Percentiles rank a stretch among this genome's conserved stretches.
Evolutionary conservation across 1,140 invertebrate species (phyloP).

Genomic region (Drosophila sproati): DNA sequence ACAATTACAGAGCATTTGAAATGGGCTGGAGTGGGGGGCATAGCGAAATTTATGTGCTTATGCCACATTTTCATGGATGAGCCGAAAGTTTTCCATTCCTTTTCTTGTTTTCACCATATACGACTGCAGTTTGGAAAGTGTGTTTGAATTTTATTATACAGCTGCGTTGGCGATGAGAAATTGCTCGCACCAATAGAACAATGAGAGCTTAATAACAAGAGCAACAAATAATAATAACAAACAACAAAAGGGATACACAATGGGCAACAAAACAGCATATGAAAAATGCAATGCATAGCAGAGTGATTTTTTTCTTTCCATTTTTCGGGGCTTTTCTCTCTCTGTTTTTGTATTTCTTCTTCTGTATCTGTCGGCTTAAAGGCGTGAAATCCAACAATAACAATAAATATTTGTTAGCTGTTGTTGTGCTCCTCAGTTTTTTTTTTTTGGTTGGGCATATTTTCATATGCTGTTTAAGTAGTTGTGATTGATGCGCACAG

Average conservation of each 20-base stretch:
- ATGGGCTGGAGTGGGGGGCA: constrained; percentile 11
- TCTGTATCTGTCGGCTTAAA: constrained; percentile 76
- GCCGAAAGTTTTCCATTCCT: constrained; percentile 18
- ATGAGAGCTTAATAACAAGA: constrained; percentile 57
- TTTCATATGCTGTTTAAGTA: constrained; percentile 78
- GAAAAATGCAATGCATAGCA: constrained; percentile 59
- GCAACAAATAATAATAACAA: constrained; percentile 50
- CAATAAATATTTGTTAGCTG: constrained; percentile 73
- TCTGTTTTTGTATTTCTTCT: constrained; percentile 25
- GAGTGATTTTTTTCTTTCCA: constrained; percentile 19
- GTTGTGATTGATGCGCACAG: constrained; percentile 72
- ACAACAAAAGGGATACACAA: constrained; percentile 35
- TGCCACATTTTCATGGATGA: constrained; percentile 21
- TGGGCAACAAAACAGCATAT: constrained; percentile 22
- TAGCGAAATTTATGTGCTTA: constrained; percentile 65
- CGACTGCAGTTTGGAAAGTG: constrained; percentile 23
- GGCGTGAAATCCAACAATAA: constrained; percentile 75
- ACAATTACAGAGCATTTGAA: constrained; percentile 47
- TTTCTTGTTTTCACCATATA: not conserved
- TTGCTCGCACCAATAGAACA: constrained; percentile 31
- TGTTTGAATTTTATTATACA: constrained; percentile 4
- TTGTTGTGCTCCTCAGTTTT: constrained; percentile 15
- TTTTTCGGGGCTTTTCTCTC: constrained; percentile 65
- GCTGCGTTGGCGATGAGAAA: constrained; percentile 51
- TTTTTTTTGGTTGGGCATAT: constrained; percentile 46